These are phyloP conservation scores for Carassius carassius DNA, from an alignment of 2,113 vertebrate species.

Conservation along the genomic window DNA sequence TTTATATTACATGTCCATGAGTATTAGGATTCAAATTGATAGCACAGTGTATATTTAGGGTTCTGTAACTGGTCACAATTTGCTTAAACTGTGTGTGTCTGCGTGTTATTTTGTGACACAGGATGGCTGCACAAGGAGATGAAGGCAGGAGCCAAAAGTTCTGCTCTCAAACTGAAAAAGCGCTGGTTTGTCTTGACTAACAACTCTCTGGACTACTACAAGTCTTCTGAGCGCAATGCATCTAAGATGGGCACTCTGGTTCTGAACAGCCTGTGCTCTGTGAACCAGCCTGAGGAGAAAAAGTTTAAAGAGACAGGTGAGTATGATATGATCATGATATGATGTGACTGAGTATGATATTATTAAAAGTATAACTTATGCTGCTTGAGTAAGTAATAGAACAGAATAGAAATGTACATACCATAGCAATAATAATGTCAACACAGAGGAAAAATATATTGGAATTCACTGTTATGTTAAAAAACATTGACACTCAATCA, in stretches of 20 bases:
- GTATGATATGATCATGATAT: neutral
- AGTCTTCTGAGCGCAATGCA: constrained; percentile 84
- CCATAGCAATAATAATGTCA: neutral
- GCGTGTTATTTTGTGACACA: constrained; percentile 57
- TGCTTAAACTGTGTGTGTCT: neutral
- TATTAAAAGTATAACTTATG: neutral
- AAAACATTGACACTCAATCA: neutral
- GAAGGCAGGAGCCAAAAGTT: constrained; percentile 84
- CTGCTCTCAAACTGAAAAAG: constrained; percentile 89
- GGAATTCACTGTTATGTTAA: neutral
- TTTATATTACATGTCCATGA: neutral
- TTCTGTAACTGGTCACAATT: neutral
- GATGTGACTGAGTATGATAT: neutral
- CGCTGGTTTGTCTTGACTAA: constrained; percentile 91
- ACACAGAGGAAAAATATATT: neutral
- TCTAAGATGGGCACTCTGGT: constrained; percentile 91
- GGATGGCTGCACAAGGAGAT: constrained; percentile 94
- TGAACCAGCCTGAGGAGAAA: constrained; percentile 86
- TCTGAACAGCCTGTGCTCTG: constrained; percentile 88
- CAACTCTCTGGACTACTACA: constrained; percentile 90
- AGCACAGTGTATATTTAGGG: neutral
- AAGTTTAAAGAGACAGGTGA: constrained; percentile 87
- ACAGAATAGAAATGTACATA: neutral
- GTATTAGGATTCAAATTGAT: neutral
- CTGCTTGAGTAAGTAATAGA: neutral